Base-by-base conservation (phyloP, 92 coral and sea anemone species). In the Metridium senile region DNA sequence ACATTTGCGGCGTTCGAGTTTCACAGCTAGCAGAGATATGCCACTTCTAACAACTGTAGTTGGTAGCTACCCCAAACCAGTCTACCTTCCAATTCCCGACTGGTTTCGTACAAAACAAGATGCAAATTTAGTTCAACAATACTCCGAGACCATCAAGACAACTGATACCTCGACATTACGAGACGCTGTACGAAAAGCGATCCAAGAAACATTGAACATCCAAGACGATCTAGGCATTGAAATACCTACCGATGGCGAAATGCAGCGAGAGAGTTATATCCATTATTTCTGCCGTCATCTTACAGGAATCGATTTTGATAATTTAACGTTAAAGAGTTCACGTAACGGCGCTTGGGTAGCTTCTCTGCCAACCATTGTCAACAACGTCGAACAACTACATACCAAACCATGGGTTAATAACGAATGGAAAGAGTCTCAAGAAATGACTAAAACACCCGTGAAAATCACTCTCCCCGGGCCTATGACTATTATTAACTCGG, bases 401-500 rank as follows among this genome's bases (percentile, higher is more conserved):
- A 71, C 62, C n/a, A 83, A 86, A 17, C 81, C 91, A 11, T 93
- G 91, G 92, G 66, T 93, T 0, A 58, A 82, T 68, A 52, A 26
- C 17, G 98, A 94, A 45, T 94, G 98, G 98, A 69, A 76, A 75
- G 71, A 26, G 64, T 53, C 97, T 0, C 98, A 93, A 59, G 77
- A 62, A 43, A 20, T 83, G 54, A 59, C 89, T 16, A n/a, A 26
- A 26, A 39, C 51, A 17, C 91, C 89, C 11, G 88, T 93, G 64
- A 93, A 93, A 70, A 75, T 90, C 16, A 93, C 97, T n/a, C 61
- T 93, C 0, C 98, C 98, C 26, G 98, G 97, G n/a, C 93, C 98
- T 0, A 66, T 93, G 86, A 88, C 98, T 11, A 90, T 93, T 34
- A 78, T 79, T 1, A 80, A 86, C 80, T 74, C 97, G 26, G 83